Evolutionary conservation across 2,797 vertebrate species (phyloP), one percentile per base, ranked within the genome.

Genomic region (Odontamblyopus lacepedii): DNA sequence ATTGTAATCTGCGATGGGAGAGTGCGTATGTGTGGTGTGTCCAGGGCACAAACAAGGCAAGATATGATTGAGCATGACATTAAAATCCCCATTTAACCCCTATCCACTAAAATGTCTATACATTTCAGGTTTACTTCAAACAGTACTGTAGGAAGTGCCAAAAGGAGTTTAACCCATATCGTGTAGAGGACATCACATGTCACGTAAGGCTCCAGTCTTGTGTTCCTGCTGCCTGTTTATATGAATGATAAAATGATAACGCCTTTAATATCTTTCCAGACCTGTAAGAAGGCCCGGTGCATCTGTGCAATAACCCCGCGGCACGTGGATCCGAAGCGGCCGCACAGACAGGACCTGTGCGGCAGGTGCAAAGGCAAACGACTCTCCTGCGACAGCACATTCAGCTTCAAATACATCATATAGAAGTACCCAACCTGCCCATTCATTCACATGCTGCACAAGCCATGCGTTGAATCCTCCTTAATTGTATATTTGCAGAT

Each of bases 321-420:
- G 65, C 98, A 98, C 0, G 96, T 98, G 53, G 97, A 99, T 73
- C 97, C 97, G 63, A 98, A 98, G 78, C 92, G 97, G 73, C 98
- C 98, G 3, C 98, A 99, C 86, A 94, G 98, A 69, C 98, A 99
- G 87, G 98, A 99, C 70, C 84, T 99, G 85, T 99, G 98, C 0
- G 97, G 98, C 78, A 91, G 98, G 48, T 99, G 98, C 95, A 98
- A 96, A 89, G 97, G 97, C 88, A 98, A 98, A 67, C 93, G 96
- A 13, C 95, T 99, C 26, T 98, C 98, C 74, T 99, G 98, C 1
- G 98, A 99, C 68, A 98, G 96, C 92, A 98, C 96, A 0, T 99
- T 99, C 94, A 99, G 98, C 84, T 99, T 99, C 94, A 99, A 99
- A 70, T 99, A 99, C 75, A 98, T 99, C 62, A 97, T 99, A 83